Percentiles rank a stretch among this genome's conserved stretches.
These are phyloP conservation scores for Peromyscus maniculatus DNA, from an alignment of 2,113 vertebrate genomes.

Conservation along the genomic window DNA sequence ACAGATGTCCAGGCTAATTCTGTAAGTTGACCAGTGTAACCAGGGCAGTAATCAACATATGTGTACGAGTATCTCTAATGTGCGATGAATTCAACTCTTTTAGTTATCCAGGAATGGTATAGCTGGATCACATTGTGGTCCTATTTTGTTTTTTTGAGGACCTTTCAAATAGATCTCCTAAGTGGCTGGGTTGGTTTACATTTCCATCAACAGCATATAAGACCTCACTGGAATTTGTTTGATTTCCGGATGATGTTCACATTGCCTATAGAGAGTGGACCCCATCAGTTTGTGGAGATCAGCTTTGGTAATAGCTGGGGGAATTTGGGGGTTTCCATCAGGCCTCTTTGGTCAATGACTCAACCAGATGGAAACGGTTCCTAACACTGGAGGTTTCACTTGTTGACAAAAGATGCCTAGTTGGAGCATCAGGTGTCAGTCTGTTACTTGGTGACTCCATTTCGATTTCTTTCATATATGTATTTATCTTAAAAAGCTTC, in stretches of 20 bases:
- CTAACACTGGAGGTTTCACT: not conserved
- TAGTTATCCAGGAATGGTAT: not conserved
- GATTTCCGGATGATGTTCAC: not conserved
- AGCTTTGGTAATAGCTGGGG: not conserved
- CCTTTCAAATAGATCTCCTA: not conserved
- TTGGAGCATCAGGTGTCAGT: not conserved
- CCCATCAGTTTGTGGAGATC: not conserved
- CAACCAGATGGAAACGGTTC: not conserved
- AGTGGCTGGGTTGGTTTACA: not conserved
- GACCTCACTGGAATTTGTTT: not conserved
- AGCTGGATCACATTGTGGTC: no score
- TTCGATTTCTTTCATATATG: not conserved
- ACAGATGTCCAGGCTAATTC: not conserved
- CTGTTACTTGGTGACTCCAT: not conserved
- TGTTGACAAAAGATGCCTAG: not conserved
- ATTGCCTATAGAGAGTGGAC: not conserved
- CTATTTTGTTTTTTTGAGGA: not conserved
- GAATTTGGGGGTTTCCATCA: not conserved
- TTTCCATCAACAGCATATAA: not conserved
- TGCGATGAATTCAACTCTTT: not conserved
- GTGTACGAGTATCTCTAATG: no score
- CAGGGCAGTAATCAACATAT: no score
- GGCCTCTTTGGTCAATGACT: not conserved
- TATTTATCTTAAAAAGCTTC: not conserved
- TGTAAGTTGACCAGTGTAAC: not conserved